Evolutionary conservation across 2,113 vertebrate genomes (phyloP).

Genomic region (Pelecanus crispus): DNA sequence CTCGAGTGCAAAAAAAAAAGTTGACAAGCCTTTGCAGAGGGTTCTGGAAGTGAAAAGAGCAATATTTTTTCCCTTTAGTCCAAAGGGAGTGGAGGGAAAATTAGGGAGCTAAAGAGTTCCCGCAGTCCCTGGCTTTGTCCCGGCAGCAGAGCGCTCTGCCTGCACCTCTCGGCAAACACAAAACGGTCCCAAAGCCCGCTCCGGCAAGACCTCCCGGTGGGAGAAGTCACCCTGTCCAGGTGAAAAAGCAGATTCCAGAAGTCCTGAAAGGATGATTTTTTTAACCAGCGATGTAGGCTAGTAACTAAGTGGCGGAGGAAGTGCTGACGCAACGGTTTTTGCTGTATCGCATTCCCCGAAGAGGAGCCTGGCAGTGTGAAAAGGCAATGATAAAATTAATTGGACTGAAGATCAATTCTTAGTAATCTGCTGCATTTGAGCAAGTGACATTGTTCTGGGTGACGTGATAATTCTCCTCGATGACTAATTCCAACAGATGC

Average conservation of each 20-base stretch:
- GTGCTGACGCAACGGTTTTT: not conserved
- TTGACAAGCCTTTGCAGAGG: not conserved
- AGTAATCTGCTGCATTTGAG: not conserved
- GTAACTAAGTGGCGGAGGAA: accelerated
- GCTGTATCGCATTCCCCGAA: not conserved
- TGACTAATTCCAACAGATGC: not conserved
- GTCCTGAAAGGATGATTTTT: not conserved
- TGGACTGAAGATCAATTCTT: not conserved
- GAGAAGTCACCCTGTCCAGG: not conserved
- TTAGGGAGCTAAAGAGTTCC: not conserved
- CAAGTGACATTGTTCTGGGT: not conserved
- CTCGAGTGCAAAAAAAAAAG: accelerated
- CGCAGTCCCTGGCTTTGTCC: accelerated
- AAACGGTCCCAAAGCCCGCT: not conserved
- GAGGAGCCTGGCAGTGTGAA: not conserved
- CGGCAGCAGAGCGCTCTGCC: not conserved
- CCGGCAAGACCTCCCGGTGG: not conserved
- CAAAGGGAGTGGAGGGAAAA: not conserved
- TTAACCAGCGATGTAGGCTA: not conserved
- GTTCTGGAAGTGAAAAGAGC: not conserved
- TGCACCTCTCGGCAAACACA: not conserved
- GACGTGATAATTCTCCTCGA: not conserved
- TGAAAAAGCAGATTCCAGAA: not conserved
- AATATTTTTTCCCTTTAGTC: not conserved
- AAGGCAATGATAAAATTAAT: not conserved